Evolutionary conservation across 2,888 invertebrate genomes (phyloP), one percentile per base, ranked within the genome.

Genomic region (Tenodera sinensis): DNA sequence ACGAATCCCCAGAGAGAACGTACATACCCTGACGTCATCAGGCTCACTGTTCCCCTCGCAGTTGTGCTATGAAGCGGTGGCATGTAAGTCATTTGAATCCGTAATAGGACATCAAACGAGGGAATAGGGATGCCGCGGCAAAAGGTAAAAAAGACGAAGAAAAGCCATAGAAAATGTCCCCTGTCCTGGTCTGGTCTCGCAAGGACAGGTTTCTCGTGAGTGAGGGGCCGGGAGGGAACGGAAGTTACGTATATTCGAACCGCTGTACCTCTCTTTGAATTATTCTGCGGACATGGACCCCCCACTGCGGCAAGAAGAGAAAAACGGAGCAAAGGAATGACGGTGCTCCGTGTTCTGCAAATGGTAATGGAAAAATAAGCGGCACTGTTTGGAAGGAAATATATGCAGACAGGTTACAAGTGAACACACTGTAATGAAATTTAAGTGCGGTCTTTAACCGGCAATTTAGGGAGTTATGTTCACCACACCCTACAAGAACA

Each of bases 81-180:
- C 83, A 30, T 87, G 87, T 85, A 83, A 71, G 89, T 88, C 89
- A 89, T 89, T 89, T 89, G 89, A 89, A 89, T 89, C 89, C 47
- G 84, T 89, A 89, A 89, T 89, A 84, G 89, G 71, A 89, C 89
- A 84, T 89, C 84, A 88, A 89, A 89, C 88, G 89, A 71, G 54
- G 83, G 47, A 28, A 88, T 71, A 8, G 82, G 54, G 88, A 88
- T 84, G 6, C 25, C 47, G 83, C 84, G 81, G 84, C 12, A n/a
- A 88, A 88, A 88, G 88, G 88, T 82, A 85, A 88, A 88, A 83
- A 88, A 88, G 84, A 42, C 83, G 47, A 34, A 27, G 30, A 81
- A 84, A 85, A 85, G 85, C 30, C 27, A 20, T 81, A 28, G 86
- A 25, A 71, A 71, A 25, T 15, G 15, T 81, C 86, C 28, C 86